A percentile compares a stretch with the other conserved stretches of the same genome.
Evolutionary conservation across 2,797 vertebrate genomes (phyloP).

Genomic region (Masticophis lateralis): DNA sequence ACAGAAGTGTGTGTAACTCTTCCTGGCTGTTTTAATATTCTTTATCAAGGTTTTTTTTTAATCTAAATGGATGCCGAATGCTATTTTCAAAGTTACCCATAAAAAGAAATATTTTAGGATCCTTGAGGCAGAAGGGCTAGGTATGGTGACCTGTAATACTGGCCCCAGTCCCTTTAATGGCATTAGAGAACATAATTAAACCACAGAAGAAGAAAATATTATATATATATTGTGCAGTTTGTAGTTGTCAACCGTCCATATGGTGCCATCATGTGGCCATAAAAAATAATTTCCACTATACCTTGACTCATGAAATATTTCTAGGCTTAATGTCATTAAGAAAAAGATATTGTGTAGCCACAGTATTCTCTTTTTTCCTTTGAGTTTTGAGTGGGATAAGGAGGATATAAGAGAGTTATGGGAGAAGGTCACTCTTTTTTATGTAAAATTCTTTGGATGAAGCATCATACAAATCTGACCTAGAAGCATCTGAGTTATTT

Average conservation of each 20-base stretch:
- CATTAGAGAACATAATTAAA: background rate
- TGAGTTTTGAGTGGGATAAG: background rate
- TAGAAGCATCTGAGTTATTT: background rate
- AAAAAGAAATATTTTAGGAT: background rate
- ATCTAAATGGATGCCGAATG: background rate
- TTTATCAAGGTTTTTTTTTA: background rate
- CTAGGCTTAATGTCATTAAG: background rate
- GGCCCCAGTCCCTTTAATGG: background rate
- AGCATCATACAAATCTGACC: background rate
- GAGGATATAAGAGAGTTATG: background rate
- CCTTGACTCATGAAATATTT: background rate
- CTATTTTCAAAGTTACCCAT: background rate
- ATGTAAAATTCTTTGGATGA: background rate
- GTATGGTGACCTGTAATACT: background rate
- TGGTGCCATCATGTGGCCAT: slow-evolving; percentile 61
- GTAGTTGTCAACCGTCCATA: slow-evolving; percentile 39
- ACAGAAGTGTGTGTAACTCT: background rate
- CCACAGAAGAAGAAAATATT: background rate
- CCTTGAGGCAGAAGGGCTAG: background rate
- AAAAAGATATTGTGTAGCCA: background rate
- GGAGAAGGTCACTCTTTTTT: background rate
- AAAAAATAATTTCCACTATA: background rate
- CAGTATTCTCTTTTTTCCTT: background rate
- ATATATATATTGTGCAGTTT: background rate
- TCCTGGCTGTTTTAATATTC: background rate